Evolutionary conservation across 2,797 vertebrate genomes (phyloP).

Genomic region (Triplophysa yarkandensis): DNA sequence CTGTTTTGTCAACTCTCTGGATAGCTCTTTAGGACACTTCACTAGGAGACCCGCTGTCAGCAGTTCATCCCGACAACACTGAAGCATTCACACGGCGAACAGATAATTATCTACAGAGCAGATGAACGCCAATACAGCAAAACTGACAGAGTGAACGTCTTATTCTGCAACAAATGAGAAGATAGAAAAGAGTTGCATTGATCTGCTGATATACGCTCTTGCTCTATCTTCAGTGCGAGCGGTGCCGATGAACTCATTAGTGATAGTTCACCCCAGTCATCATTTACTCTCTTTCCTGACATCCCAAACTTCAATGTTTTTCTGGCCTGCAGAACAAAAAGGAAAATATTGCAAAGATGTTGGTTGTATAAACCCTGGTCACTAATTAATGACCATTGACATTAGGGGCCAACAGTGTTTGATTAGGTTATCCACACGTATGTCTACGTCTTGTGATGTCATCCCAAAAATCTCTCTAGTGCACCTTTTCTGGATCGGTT

Average conservation of each 20-base stretch:
- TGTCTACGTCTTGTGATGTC: no score
- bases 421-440: no score
- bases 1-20: conserved; percentile 28
- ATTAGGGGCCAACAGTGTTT: no score
- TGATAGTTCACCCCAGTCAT: no score
- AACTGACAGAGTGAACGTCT: conserved; percentile 23
- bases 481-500: no score
- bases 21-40: conserved; percentile 45
- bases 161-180: conserved; percentile 29
- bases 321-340: no score
- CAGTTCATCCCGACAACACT: conserved; percentile 16
- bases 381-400: no score
- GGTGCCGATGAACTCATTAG: neutral
- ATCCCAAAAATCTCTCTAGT: no score
- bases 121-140: conserved; percentile 34
- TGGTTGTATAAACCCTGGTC: no score
- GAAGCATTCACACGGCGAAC: conserved; percentile 5
- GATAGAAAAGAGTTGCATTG: conserved; percentile 1
- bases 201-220: conserved; percentile 9
- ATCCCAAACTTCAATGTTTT: no score
- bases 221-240: neutral
- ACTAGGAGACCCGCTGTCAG: conserved; percentile 46
- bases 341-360: no score
- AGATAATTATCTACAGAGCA: conserved; percentile 28
- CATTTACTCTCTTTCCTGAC: no score